These are phyloP conservation scores for Etheostoma cragini DNA, from an alignment of 2,113 vertebrate genomes.

Conservation along the genomic window DNA sequence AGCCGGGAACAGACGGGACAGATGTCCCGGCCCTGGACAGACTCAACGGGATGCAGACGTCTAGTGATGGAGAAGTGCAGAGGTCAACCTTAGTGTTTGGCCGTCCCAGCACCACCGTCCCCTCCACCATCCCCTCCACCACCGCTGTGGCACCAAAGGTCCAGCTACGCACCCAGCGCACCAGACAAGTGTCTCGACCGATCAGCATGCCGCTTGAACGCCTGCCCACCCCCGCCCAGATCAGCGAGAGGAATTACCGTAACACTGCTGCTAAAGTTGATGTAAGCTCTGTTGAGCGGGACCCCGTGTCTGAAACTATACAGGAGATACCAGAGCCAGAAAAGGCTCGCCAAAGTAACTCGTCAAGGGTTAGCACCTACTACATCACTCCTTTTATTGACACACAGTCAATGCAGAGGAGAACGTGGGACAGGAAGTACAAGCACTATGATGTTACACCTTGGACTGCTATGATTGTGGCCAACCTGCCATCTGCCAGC, in stretches of 20 bases:
- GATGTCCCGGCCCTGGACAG: slow-evolving; percentile 63
- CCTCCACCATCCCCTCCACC: slow-evolving; percentile 70
- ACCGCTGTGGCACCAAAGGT: slow-evolving; percentile 67
- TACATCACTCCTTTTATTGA: slow-evolving; percentile 89
- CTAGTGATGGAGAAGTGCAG: slow-evolving; percentile 60
- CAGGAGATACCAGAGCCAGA: slow-evolving; percentile 86
- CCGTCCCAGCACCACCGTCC: slow-evolving; percentile 76
- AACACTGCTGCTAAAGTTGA: slow-evolving; percentile 54
- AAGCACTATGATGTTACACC: slow-evolving; percentile 89
- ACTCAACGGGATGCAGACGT: slow-evolving; percentile 72
- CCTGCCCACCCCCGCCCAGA: slow-evolving; percentile 80
- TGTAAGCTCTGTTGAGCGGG: slow-evolving; percentile 63
- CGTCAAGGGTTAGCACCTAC: slow-evolving; percentile 79
- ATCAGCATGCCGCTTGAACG: slow-evolving; percentile 92
- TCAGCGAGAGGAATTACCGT: slow-evolving; percentile 86
- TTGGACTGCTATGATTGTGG: slow-evolving; percentile 88
- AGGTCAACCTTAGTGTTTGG: slow-evolving; percentile 65
- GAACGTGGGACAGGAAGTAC: slow-evolving; percentile 89
- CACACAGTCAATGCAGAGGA: slow-evolving; percentile 85
- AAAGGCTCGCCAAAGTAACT: slow-evolving; percentile 65
- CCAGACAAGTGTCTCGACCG: slow-evolving; percentile 84
- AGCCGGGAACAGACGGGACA: slow-evolving; percentile 51
- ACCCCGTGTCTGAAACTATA: slow-evolving; percentile 79
- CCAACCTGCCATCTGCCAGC: slow-evolving; percentile 84
- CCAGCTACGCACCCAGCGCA: slow-evolving; percentile 83